These are phyloP conservation scores for Piezodorus guildinii DNA, from an alignment of 1,140 invertebrate genomes.

Conservation along the genomic window DNA sequence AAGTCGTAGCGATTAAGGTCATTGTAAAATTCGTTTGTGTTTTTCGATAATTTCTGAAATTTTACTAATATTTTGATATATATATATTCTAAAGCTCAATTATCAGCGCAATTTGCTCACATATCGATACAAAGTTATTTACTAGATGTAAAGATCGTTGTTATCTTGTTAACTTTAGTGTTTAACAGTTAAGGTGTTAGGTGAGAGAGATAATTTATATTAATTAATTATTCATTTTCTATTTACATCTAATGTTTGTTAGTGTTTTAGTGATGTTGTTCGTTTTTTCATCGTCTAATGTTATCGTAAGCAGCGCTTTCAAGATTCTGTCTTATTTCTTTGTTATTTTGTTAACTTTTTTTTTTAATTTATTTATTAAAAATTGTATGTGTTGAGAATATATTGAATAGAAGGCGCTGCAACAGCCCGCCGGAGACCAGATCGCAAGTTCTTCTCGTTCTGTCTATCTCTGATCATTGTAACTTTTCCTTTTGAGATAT, in stretches of 20 bases:
- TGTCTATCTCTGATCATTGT: too few species aligned
- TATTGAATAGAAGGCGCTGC: too few species aligned
- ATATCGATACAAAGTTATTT: background rate
- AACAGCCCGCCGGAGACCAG: too few species aligned
- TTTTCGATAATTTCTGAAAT: background rate
- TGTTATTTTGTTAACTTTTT: too few species aligned
- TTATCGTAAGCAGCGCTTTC: background rate
- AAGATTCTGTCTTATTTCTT: too few species aligned
- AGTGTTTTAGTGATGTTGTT: background rate
- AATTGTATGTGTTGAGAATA: too few species aligned
- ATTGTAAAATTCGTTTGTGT: conserved; percentile 1
- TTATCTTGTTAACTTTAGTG: background rate
- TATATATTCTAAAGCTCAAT: background rate
- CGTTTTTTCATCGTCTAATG: background rate
- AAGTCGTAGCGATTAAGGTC: background rate
- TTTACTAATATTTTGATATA: background rate
- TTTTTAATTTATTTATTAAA: too few species aligned
- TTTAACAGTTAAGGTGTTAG: background rate
- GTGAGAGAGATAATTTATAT: background rate
- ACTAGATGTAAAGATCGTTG: background rate
- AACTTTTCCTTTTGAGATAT: background rate
- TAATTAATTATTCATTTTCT: background rate
- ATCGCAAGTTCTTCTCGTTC: too few species aligned
- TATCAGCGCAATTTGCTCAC: conserved; percentile 4
- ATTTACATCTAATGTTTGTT: background rate